Base-by-base conservation (phyloP, 2,113 vertebrate species). In the Enhydra lutris region DNA sequence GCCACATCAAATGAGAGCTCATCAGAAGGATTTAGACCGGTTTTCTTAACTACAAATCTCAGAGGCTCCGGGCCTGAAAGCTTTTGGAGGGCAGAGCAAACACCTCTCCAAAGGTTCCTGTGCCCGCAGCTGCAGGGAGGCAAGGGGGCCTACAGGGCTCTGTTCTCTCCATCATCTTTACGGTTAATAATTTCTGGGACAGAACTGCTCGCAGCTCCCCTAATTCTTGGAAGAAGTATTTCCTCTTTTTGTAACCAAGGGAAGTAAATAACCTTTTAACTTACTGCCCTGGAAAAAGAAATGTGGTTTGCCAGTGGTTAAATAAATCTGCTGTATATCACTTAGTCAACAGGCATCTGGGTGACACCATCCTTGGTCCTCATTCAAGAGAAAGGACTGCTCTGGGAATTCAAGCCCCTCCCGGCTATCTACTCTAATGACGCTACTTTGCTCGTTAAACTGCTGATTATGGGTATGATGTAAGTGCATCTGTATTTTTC, bases 201-300 rank as follows among this genome's bases (percentile, higher is more conserved):
- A 98, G 98, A 69, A 74, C 79, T 29, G 18, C 6, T 39, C 59
- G 55, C 96, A 96, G 97, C 90, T 96, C 96, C 84, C 61, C 81
- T 80, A 90, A 89, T 82, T 89, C 34, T 95, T 98, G 98, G 98
- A 98, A 98, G 94, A 97, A 92, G 24, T 89, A 96, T 24, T 98
- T 98, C 98, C 98, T 98, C 93, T 94, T 93, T 98, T 97, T 95
- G 96, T 95, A 97, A 97, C 89, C 92, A 97, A 96, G 74, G 55
- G 85, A 97, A 89, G 89, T 52, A 82, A 83, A 94, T 96, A 80
- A 80, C 94, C 90, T 81, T 88, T 98, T 96, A 97, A 29, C 79
- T 86, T 83, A 93, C 26, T 90, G 89, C 97, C 89, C 95, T 90
- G 89, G 94, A 84, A 97, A 96, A 95, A 99, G 95, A 47, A 98